These are phyloP conservation scores for Melieria crassipennis DNA, from an alignment of 2,888 invertebrate genomes.

Conservation along the genomic window DNA sequence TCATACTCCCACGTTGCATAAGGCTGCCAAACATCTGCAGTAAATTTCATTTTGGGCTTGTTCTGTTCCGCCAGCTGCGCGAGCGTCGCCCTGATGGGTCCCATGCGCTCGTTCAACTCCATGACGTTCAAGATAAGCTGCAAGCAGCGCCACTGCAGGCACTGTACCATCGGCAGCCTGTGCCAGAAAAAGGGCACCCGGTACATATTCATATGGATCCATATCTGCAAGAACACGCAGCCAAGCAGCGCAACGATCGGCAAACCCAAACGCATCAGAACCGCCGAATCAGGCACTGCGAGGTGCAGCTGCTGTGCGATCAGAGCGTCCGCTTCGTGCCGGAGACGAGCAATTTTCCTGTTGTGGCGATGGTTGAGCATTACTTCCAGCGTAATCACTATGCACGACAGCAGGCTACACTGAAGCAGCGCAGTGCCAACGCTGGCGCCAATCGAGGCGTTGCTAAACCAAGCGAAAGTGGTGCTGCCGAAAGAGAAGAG, in stretches of 20 bases:
- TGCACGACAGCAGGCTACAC: slow-evolving; percentile 5
- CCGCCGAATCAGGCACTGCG: neutral
- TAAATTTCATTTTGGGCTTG: slow-evolving; percentile 16
- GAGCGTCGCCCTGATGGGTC: slow-evolving; percentile 12
- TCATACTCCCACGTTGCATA: slow-evolving; percentile 46
- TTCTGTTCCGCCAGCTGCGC: slow-evolving; percentile 12
- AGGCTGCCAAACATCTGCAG: slow-evolving; percentile 49
- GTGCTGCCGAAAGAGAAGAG: neutral
- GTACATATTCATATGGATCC: neutral
- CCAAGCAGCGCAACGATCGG: slow-evolving; percentile 6
- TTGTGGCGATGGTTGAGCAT: slow-evolving; percentile 2
- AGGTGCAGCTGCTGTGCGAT: slow-evolving; percentile 14
- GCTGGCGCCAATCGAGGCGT: slow-evolving; percentile 14
- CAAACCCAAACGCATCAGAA: neutral
- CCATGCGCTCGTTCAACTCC: slow-evolving; percentile 34
- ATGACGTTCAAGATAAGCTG: slow-evolving; percentile 49
- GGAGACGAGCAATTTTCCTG: slow-evolving; percentile 9
- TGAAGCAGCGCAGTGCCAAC: slow-evolving; percentile 28
- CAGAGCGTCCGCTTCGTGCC: slow-evolving; percentile 24
- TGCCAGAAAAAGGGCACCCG: slow-evolving; percentile 25
- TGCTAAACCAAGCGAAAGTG: neutral
- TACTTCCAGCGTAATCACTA: slow-evolving; percentile 22
- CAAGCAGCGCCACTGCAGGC: slow-evolving; percentile 40
- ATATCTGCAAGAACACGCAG: slow-evolving; percentile 20
- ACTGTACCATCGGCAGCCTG: slow-evolving; percentile 6